Percentiles rank a stretch among this genome's conserved stretches.
phyloP scores from a whole-genome alignment of 1,140 invertebrate genomes.

The Augochlora pura region DNA sequence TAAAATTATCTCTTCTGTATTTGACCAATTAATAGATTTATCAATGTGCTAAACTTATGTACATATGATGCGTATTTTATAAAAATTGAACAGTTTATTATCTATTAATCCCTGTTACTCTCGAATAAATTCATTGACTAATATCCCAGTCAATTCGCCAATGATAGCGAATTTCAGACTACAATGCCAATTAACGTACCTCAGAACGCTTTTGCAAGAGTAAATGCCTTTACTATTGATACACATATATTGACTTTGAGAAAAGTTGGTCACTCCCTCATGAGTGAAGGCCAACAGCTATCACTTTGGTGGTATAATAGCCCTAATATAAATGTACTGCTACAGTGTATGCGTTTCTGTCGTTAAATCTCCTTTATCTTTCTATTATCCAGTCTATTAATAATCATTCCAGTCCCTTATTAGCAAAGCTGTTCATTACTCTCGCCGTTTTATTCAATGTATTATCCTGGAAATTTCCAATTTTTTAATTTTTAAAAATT shows the following conservation, averaged over 20 bases:
- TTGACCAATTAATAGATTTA: too few relatives aligned
- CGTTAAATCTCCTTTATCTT: not conserved
- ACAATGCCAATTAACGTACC: conserved; percentile 19
- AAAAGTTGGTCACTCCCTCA: conserved; percentile 58
- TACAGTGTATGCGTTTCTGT: not conserved
- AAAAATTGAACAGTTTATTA: too few relatives aligned
- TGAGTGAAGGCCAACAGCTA: conserved; percentile 59
- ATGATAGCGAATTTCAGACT: not conserved
- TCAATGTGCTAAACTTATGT: not conserved
- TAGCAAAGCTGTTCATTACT: too few relatives aligned
- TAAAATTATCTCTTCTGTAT: too few relatives aligned
- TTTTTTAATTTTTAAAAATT: not conserved
- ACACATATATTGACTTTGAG: conserved; percentile 32
- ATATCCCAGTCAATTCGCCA: not conserved
- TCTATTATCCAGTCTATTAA: conserved; percentile 1
- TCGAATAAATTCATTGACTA: not conserved
- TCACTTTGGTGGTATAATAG: conserved; percentile 54
- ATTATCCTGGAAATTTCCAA: not conserved
- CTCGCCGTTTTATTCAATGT: too few relatives aligned
- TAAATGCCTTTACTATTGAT: conserved; percentile 34
- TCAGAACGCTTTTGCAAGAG: conserved; percentile 39
- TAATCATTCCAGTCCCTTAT: not conserved
- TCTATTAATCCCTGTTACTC: not conserved
- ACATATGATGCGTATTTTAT: too few relatives aligned
- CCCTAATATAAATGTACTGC: conserved; percentile 37